Evolutionary conservation across 2,113 vertebrate genomes (phyloP), one percentile per base, ranked within the genome.

Genomic region (Hydrolagus affinis): DNA sequence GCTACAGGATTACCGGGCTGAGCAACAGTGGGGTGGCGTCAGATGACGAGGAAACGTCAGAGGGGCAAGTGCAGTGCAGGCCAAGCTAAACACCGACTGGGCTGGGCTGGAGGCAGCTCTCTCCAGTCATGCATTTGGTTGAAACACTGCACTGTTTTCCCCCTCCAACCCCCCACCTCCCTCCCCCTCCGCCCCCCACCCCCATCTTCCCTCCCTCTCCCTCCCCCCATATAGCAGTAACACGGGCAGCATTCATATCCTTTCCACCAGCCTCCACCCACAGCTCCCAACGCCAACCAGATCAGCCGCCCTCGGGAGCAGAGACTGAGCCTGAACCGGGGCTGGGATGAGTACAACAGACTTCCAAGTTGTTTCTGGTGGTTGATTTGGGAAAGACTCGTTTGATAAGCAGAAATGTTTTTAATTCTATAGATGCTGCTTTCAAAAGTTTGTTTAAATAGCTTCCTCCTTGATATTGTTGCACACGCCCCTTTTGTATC

Each of bases 31-130:
- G 96, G 1, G 91, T 95, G 0, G 96, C 96, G 10, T 96, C 95
- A 87, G 98, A 96, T 0, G 97, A 99, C 0, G 98, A 99, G 90
- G 96, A 97, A 92, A 95, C 93, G 94, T 93, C 96, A 0, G 98
- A 99, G 88, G 95, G 97, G 89, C 97, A 98, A 91, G 97, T 99
- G 85, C 97, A 99, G 89, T 99, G 98, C 90, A 95, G 96, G 90
- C 96, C 98, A 89, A 98, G 97, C 94, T 99, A 99, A 86, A 10
- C 15, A 32, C 30, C 70, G 0, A 11, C 19, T 28, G 78, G 78
- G 66, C 78, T 66, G 78, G 32, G 60, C 78, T 30, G 78, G 59
- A 59, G 66, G 21, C 78, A 68, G 66, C 62, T 64, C 23, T 83
- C 78, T 83, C 66, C 62, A 83, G 32, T 15, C 44, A 62, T 83